Percentiles rank a stretch among this genome's conserved stretches.
Conservation (phyloP, 92 coral and sea anemone species). For the Palythoa grandis region DNA sequence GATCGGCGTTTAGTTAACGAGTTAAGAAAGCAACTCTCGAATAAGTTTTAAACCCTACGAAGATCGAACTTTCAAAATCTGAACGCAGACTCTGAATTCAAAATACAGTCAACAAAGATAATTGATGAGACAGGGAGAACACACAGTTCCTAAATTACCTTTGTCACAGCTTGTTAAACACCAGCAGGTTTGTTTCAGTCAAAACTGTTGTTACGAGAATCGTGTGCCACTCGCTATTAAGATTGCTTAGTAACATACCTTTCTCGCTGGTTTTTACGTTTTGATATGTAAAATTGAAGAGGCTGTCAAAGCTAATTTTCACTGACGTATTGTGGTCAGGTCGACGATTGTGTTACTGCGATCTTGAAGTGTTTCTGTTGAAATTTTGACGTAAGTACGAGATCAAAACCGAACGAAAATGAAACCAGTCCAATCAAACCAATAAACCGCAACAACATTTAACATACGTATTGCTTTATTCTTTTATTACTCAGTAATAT, state of each 20-base stretch:
- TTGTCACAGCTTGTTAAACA: neutral
- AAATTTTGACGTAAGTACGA: too few relatives aligned
- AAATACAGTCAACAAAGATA: neutral
- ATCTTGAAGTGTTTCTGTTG: too few relatives aligned
- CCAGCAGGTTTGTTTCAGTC: neutral
- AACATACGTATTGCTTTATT: too few relatives aligned
- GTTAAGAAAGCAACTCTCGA: neutral
- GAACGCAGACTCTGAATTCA: neutral
- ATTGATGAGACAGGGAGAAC: neutral
- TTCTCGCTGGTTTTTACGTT: neutral
- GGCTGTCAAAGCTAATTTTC: slow-evolving; percentile 9
- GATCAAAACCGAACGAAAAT: too few relatives aligned
- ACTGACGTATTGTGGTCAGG: neutral
- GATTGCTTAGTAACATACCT: neutral
- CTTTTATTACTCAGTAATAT: too few relatives aligned
- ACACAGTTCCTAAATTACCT: neutral
- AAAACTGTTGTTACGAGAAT: neutral
- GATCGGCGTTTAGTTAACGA: neutral
- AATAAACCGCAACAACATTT: too few relatives aligned
- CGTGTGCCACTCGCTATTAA: neutral
- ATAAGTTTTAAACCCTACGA: neutral
- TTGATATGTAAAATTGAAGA: slow-evolving; percentile 5
- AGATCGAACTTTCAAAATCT: neutral
- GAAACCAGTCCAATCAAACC: too few relatives aligned
- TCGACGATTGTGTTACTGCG: too few relatives aligned